phyloP scores from a whole-genome alignment of 2,113 vertebrate genomes.

The Thunnus maccoyii region DNA sequence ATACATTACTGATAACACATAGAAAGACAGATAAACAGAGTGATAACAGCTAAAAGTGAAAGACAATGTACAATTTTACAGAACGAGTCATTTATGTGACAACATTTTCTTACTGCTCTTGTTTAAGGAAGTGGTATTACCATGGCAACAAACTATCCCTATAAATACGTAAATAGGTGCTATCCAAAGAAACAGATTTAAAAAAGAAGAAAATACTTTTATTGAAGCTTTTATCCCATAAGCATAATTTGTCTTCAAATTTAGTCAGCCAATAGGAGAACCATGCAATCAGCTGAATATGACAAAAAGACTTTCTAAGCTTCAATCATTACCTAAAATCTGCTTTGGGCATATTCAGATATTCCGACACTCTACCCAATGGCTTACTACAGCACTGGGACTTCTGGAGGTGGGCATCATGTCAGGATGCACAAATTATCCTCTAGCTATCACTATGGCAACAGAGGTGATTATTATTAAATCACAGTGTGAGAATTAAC shows the following conservation, averaged over 20 bases:
- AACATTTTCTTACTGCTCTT: too few relatives aligned
- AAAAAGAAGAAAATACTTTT: too few relatives aligned
- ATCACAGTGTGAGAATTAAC: slow-evolving; percentile 3
- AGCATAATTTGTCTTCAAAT: too few relatives aligned
- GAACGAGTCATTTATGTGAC: too few relatives aligned
- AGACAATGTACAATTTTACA: neutral
- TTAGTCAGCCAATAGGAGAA: too few relatives aligned
- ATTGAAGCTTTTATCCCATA: too few relatives aligned
- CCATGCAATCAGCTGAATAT: too few relatives aligned
- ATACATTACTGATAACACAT: neutral
- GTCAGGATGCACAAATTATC: neutral
- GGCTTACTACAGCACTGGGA: neutral
- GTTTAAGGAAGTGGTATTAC: too few relatives aligned
- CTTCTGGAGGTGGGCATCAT: slow-evolving; percentile 23
- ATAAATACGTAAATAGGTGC: too few relatives aligned
- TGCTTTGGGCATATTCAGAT: neutral
- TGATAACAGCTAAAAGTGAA: neutral
- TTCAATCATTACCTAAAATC: neutral
- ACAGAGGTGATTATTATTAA: slow-evolving; percentile 12
- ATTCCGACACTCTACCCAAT: neutral
- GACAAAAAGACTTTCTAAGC: neutral
- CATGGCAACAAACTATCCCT: too few relatives aligned
- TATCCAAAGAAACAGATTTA: too few relatives aligned
- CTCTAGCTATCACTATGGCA: slow-evolving; percentile 32
- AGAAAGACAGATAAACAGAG: neutral